phyloP scores from a whole-genome alignment of 2,888 invertebrate genomes.

The Nephrotoma flavescens region DNA sequence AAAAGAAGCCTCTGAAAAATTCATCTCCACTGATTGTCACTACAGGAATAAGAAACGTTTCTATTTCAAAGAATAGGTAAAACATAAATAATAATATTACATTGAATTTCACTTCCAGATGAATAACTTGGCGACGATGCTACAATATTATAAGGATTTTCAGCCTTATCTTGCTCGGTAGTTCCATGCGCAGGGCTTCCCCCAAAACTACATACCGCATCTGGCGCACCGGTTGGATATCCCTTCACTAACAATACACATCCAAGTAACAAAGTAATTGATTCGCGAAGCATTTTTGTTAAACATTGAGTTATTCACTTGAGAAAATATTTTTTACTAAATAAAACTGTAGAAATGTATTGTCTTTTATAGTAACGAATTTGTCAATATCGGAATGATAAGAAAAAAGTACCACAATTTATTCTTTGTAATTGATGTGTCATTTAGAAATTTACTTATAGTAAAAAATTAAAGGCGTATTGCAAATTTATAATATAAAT shows the following conservation, averaged over 20 bases:
- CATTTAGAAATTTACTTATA: background rate
- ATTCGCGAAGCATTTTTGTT: background rate
- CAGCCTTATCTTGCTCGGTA: background rate
- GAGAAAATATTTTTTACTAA: background rate
- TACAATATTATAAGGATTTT: background rate
- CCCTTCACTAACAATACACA: background rate
- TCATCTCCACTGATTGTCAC: background rate
- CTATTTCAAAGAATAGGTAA: background rate
- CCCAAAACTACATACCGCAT: background rate
- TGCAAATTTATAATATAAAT: background rate
- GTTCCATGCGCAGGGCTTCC: background rate
- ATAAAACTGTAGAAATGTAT: background rate
- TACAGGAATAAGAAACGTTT: background rate
- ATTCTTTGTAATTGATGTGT: background rate
- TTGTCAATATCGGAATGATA: background rate
- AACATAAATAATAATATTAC: background rate
- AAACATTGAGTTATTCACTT: background rate
- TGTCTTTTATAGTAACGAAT: background rate
- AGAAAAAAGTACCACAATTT: background rate
- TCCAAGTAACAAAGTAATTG: background rate
- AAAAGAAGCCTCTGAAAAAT: background rate
- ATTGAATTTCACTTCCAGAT: background rate
- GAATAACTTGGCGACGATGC: background rate
- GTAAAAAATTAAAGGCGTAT: too few species aligned
- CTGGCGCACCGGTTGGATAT: background rate